Evolutionary conservation across 2,888 invertebrate genomes (phyloP), one percentile per base, ranked within the genome.

Genomic region (Pterobdella sp.): DNA sequence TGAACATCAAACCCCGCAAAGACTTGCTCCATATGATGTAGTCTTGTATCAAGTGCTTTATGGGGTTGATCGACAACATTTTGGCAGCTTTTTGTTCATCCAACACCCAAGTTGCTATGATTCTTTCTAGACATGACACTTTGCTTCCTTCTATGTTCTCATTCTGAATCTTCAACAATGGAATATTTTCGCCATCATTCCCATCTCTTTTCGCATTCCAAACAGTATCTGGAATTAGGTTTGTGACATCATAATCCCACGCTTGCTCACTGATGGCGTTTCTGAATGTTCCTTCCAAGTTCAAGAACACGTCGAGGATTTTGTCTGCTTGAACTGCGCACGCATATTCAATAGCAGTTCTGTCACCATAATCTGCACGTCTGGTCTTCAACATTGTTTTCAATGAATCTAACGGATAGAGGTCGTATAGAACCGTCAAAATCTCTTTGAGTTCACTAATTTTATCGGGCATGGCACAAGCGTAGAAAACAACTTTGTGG

Each of bases 141-240:
- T 37, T n/a, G 7, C 10, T 14, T 4, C n/a, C 37, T n/a, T 70
- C 49, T 18, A 31, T 70, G 14, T 29, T 35, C n/a, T 70, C 22
- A 26, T 31, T 14, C 35, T 26, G 26, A 1, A 7, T 1, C n/a
- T 26, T 18, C 37, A 10, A 10, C 18, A 26, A 2, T 22, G 1
- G 10, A 2, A 10, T 14, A 2, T 71, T 37, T n/a, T 71, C 63
- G 31, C 26, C 34, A 14, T 26, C 37, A n/a, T 14, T 14, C 26
- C n/a, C 34, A 2, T 68, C 37, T 42, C 32, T 32, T 29, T 34
- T 26, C 1, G 31, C 1, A n/a, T 32, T 66, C 10, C 14, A 10
- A 14, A 71, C 36, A n/a, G 71, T 71, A 26, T 71, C 71, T 7
- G 71, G 71, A 34, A 71, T 71, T 10, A 71, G 26, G 52, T 71